phyloP scores from a whole-genome alignment of 2,888 invertebrate species.

The Ypsolopha sequella region DNA sequence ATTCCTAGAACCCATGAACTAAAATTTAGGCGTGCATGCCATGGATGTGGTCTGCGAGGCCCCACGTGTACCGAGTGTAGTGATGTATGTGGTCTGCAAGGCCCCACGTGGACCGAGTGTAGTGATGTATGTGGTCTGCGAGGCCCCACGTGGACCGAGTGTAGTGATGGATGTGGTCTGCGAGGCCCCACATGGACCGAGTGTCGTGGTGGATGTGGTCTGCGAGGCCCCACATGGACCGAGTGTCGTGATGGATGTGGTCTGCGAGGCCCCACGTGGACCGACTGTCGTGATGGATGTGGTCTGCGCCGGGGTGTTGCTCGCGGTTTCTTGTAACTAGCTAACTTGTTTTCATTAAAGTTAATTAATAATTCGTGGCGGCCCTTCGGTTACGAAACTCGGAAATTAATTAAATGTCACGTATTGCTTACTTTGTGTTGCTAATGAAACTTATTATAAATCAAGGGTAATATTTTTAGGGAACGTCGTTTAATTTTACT shows the following conservation, averaged over 20 bases:
- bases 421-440: neutral
- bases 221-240: neutral
- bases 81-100: neutral
- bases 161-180: neutral
- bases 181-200: neutral
- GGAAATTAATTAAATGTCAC: conserved; percentile 16
- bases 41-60: neutral
- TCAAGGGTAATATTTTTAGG: too few species aligned
- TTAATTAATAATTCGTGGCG: conserved; percentile 19
- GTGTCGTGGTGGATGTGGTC: neutral
- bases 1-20: too few species aligned
- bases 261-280: neutral
- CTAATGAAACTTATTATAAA: too few species aligned
- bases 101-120: neutral
- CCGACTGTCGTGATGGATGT: neutral
- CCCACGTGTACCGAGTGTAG: neutral
- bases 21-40: too few species aligned
- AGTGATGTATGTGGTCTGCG: neutral
- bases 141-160: neutral
- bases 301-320: neutral
- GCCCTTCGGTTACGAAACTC: conserved; percentile 11
- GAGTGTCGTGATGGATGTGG: neutral
- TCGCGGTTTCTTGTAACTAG: conserved; percentile 18
- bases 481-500: too few species aligned
- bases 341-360: conserved; percentile 30